Percentiles rank a stretch among this genome's conserved stretches.
phyloP scores from a whole-genome alignment of 2,888 invertebrate genomes.

The Psylliodes chrysocephalus region DNA sequence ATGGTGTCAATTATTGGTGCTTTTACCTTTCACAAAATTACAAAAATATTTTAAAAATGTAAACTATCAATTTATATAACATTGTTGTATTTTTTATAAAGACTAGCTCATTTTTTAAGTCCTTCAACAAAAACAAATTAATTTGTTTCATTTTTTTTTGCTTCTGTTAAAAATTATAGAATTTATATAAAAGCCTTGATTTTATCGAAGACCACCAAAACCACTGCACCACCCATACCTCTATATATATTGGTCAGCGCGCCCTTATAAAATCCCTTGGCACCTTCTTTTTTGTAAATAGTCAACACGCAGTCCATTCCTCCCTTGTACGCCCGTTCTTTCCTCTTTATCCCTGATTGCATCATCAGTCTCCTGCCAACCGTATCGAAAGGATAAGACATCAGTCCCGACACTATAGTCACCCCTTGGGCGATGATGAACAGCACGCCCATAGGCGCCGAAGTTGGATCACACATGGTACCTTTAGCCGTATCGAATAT shows the following conservation, averaged over 20 bases:
- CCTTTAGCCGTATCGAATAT: constrained; percentile 70
- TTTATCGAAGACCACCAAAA: constrained; percentile 63
- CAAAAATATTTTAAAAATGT: no score
- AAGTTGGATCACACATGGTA: constrained; percentile 70
- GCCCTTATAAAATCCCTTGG: constrained; percentile 77
- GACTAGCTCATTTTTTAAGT: no score
- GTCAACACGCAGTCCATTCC: constrained; percentile 77
- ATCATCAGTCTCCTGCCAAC: constrained; percentile 82
- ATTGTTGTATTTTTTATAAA: no score
- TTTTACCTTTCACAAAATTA: no score
- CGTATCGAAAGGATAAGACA: constrained; percentile 83
- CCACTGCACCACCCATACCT: constrained; percentile 74
- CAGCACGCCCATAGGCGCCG: constrained; percentile 67
- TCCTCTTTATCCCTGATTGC: constrained; percentile 75
- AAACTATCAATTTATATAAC: no score
- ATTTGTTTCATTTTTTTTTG: no score
- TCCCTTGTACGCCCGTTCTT: constrained; percentile 74
- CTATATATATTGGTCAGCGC: constrained; percentile 72
- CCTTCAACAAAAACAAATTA: no score
- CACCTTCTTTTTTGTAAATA: constrained; percentile 73
- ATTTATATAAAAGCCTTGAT: neutral
- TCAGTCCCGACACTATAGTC: constrained; percentile 77
- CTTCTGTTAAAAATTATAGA: no score
- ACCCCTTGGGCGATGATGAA: constrained; percentile 74
- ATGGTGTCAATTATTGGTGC: no score